phyloP scores from a whole-genome alignment of 2,797 vertebrate genomes.

The Falco rusticolus region DNA sequence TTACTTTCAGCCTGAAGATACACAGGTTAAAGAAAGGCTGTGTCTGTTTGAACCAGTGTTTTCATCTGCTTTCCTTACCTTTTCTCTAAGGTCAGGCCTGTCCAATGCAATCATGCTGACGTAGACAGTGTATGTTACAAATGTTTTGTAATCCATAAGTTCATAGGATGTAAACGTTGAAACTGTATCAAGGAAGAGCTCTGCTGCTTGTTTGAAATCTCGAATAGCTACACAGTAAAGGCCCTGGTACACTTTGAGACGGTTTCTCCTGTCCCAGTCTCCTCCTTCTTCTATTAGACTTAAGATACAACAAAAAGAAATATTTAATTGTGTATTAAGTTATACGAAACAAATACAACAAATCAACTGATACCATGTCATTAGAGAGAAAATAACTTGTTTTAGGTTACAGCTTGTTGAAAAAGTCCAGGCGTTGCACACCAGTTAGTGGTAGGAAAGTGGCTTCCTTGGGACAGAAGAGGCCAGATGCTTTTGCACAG shows the following conservation, averaged over 20 bases:
- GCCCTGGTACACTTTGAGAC: constrained; percentile 97
- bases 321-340: not conserved
- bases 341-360: not conserved
- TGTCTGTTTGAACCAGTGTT: not conserved
- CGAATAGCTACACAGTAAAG: constrained; percentile 97
- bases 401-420: not conserved
- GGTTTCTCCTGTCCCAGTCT: constrained; percentile 97
- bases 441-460: not conserved
- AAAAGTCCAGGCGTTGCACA: not conserved
- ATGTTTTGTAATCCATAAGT: constrained; percentile 99
- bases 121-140: constrained; percentile 96
- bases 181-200: constrained; percentile 97
- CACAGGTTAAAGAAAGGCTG: not conserved
- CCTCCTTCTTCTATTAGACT: constrained; percentile 98
- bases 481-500: not conserved
- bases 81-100: constrained; percentile 95
- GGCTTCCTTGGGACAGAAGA: not conserved
- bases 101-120: constrained; percentile 99
- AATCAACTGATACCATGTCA: not conserved
- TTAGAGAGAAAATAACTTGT: not conserved
- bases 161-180: constrained; percentile 99
- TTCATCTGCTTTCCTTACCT: constrained; percentile 78
- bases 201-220: constrained; percentile 97
- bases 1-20: not conserved
- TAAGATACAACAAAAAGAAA: constrained; percentile 24